phyloP scores from a whole-genome alignment of 2,113 vertebrate genomes.

The Colossoma macropomum region DNA sequence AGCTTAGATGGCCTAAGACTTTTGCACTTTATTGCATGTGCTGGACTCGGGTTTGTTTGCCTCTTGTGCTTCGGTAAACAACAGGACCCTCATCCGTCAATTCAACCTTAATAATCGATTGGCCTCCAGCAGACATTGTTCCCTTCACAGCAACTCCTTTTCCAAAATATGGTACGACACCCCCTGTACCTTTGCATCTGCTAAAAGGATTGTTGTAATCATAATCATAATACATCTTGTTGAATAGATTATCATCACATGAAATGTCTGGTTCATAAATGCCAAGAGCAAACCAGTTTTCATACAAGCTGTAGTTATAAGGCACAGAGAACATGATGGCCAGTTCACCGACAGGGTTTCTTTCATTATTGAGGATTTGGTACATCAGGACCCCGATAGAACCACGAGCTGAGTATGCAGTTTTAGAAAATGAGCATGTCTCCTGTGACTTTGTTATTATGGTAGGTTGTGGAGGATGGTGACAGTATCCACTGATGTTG shows the following conservation, averaged over 20 bases:
- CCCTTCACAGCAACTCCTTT: neutral
- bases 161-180: neutral
- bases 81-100: no score
- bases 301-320: neutral
- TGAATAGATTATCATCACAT: neutral
- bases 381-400: neutral
- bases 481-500: neutral
- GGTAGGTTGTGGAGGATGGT: neutral
- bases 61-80: no score
- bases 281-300: neutral
- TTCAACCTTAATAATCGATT: neutral
- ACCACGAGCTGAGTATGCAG: neutral
- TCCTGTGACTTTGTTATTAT: neutral
- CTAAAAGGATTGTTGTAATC: neutral
- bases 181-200: neutral
- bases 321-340: constrained; percentile 16
- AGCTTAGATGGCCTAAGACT: no score
- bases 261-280: neutral
- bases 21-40: no score
- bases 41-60: no score
- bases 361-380: neutral
- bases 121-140: constrained; percentile 2
- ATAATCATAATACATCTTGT: neutral
- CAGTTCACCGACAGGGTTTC: neutral
- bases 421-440: neutral